Base-by-base conservation (phyloP, 2,888 invertebrate genomes). In the Clitarchus hookeri region DNA sequence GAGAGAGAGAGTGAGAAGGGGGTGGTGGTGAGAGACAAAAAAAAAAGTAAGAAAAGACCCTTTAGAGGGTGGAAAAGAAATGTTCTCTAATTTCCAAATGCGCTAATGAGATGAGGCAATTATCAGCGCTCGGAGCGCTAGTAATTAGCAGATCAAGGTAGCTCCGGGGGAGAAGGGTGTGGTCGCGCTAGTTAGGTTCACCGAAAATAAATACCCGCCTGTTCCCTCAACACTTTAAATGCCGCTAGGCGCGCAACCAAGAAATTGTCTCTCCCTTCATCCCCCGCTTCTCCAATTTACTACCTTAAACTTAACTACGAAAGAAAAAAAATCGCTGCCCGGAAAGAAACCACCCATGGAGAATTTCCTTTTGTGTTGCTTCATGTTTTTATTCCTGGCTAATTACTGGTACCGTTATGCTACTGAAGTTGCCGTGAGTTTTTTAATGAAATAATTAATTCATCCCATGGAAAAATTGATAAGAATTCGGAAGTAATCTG, bases 31-130 rank as follows among this genome's bases (percentile, higher is more conserved):
- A 82, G n/a, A 36, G 82, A 27, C 27, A 82, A 44, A 82, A 82
- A 44, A 80, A 82, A 82, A 82, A 82, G 44, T 27, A 82, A 82
- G 44, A 82, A 82, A 44, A 44, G 82, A 44, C 27, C 27, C n/a
- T 82, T 82, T 82, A 12, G 44, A 82, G 82, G 82, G 82, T 27
- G 36, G 23, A 26, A 82, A 36, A 82, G 44, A 82, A 82, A 82
- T 27, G 82, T 82, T 82, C 82, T 82, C 44, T 82, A 82, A 82
- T 44, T 82, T 27, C 82, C 44, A 82, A 82, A 82, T 82, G 44
- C 82, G 82, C 82, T 82, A 82, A 82, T 82, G 82, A 82, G 82
- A 82, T 26, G 82, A 82, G 27, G 82, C 82, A 27, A 82, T 82
- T 82, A 36, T 82, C 44, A 82, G 44, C 82, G 27, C 44, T 44